Conservation (phyloP, 2,797 vertebrate species). For the Chelidonichthys spinosus region DNA sequence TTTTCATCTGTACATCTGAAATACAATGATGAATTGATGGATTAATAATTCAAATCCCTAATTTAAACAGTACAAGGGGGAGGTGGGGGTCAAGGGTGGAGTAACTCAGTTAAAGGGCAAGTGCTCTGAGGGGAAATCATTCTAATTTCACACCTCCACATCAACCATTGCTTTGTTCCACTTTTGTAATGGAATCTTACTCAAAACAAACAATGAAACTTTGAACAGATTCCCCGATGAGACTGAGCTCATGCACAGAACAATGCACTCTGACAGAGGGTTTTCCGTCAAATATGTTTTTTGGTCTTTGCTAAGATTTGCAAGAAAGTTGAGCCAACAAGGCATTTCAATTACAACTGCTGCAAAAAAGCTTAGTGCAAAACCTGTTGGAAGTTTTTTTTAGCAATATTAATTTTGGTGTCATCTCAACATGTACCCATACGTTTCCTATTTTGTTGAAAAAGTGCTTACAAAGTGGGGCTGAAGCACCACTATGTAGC, state of each 20-base stretch:
- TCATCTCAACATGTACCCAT: not conserved
- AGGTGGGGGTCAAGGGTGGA: conserved; percentile 28
- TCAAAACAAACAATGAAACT: conserved; percentile 70
- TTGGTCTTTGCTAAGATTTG: conserved; percentile 18
- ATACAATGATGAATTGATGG: conserved; percentile 15
- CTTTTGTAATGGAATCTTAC: conserved; percentile 69
- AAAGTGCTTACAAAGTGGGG: not conserved
- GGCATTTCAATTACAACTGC: conserved; percentile 52
- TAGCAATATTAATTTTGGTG: not conserved
- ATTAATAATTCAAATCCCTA: conserved; percentile 41
- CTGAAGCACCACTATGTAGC: not conserved
- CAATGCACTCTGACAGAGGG: conserved; percentile 41
- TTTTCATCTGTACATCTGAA: conserved; percentile 12
- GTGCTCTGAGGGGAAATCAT: conserved; percentile 64
- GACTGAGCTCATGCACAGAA: conserved; percentile 39
- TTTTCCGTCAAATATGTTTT: conserved; percentile 29
- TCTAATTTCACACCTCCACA: conserved; percentile 63
- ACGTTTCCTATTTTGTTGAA: not conserved
- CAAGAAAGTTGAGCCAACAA: conserved; percentile 41
- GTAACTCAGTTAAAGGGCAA: conserved; percentile 53
- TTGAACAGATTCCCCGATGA: conserved; percentile 37
- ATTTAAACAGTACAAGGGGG: conserved; percentile 22
- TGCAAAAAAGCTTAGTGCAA: not conserved
- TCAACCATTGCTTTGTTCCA: conserved; percentile 66
- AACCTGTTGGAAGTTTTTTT: not conserved